Evolutionary conservation across 2,888 invertebrate genomes (phyloP).

Genomic region (Apotomis betuletana): DNA sequence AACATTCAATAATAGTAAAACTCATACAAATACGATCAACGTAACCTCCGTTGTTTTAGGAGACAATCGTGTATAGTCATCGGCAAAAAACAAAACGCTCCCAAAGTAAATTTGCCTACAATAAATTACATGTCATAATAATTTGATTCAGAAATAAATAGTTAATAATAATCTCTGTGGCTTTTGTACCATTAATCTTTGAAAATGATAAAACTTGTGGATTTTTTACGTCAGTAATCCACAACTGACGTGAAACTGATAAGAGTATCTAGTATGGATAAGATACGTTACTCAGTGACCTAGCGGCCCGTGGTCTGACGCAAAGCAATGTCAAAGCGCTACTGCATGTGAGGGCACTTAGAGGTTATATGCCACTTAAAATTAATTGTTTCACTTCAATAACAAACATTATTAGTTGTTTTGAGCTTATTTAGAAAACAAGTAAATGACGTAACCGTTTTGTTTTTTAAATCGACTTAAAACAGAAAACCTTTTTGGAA

Average conservation of each 20-base stretch:
- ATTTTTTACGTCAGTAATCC: background rate
- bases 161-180: conserved; percentile 26
- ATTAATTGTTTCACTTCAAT: background rate
- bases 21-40: background rate
- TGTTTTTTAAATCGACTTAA: no score
- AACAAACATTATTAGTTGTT: no score
- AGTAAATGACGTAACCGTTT: no score
- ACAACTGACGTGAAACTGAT: background rate
- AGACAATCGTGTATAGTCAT: background rate
- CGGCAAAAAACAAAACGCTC: conserved; percentile 9
- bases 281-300: conserved; percentile 15
- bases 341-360: conserved; percentile 12
- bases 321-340: conserved; percentile 24
- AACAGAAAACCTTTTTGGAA: background rate
- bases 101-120: conserved; percentile 8
- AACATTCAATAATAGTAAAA: background rate
- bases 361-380: conserved; percentile 8
- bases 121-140: conserved; percentile 31
- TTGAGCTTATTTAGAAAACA: no score
- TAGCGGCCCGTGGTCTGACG: conserved; percentile 3
- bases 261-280: conserved; percentile 5
- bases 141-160: conserved; percentile 18
- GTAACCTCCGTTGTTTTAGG: conserved; percentile 1
- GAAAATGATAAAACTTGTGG: conserved; percentile 8
- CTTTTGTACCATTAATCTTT: conserved; percentile 25